phyloP scores from a whole-genome alignment of 2,888 invertebrate genomes.

The Drosophila gaucha region DNA sequence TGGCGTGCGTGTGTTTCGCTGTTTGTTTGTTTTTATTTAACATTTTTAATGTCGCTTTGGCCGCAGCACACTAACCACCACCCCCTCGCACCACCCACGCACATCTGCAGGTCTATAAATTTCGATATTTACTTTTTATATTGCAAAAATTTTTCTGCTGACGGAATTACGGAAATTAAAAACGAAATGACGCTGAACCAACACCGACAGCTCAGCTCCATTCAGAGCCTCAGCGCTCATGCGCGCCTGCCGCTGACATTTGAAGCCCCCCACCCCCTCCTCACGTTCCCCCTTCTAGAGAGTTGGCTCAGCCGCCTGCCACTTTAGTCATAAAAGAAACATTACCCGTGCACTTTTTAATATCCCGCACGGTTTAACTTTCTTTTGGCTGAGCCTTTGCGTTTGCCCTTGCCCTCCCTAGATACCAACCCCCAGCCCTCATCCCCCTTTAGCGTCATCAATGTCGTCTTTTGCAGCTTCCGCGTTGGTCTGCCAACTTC shows the following conservation, averaged over 20 bases:
- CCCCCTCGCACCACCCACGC: conserved; percentile 10
- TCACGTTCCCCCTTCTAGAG: conserved; percentile 2
- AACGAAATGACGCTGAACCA: conserved; percentile 82
- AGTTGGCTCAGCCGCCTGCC: conserved; percentile 50
- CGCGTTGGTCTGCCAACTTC: conserved; percentile 31
- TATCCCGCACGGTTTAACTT: conserved; percentile 83
- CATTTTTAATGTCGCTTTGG: conserved; percentile 82
- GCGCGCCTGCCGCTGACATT: conserved; percentile 71
- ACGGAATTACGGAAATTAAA: conserved; percentile 85
- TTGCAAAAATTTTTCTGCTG: conserved; percentile 85
- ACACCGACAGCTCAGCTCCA: conserved; percentile 23
- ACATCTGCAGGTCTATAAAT: conserved; percentile 84
- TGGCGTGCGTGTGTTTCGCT: conserved; percentile 35
- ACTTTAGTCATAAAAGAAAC: conserved; percentile 79
- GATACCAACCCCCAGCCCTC: background rate
- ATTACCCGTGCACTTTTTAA: conserved; percentile 83
- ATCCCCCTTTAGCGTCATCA: conserved; percentile 18
- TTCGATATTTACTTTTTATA: conserved; percentile 85
- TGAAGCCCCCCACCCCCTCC: conserved; percentile 39
- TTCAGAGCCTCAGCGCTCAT: conserved; percentile 53
- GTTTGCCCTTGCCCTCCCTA: background rate
- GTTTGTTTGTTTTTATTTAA: conserved; percentile 79
- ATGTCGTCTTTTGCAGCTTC: conserved; percentile 34
- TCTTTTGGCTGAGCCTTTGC: conserved; percentile 26
- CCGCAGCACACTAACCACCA: conserved; percentile 52